These are phyloP conservation scores for Teleogryllus oceanicus DNA, from an alignment of 2,888 invertebrate species.

Conservation along the genomic window DNA sequence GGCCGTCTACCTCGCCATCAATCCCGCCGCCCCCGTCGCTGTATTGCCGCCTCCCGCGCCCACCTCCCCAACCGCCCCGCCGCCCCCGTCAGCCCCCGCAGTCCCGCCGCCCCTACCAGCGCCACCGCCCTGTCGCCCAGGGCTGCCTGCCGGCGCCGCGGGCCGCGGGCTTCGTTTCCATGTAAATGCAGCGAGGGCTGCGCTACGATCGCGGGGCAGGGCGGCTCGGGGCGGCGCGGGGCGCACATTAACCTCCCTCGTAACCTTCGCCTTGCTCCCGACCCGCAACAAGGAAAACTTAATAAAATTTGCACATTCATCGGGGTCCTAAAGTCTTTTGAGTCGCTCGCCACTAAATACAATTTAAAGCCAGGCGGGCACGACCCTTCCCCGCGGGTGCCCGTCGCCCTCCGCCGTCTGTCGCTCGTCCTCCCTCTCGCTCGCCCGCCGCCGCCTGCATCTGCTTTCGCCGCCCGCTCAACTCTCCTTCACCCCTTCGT, in stretches of 20 bases:
- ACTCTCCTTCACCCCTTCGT: too few relatives aligned
- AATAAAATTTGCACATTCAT: slow-evolving; percentile 38
- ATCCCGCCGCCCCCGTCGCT: too few relatives aligned
- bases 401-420: neutral
- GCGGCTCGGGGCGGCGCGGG: neutral
- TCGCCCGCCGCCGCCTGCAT: neutral
- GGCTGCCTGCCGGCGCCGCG: neutral
- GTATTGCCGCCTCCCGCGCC: too few relatives aligned
- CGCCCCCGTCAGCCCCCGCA: too few relatives aligned
- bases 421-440: slow-evolving; percentile 18
- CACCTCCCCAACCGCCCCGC: too few relatives aligned
- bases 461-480: too few relatives aligned
- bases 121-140: neutral
- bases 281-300: slow-evolving; percentile 32
- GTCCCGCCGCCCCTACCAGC: too few relatives aligned
- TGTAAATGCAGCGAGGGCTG: slow-evolving; percentile 33
- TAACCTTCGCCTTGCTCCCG: slow-evolving; percentile 11
- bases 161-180: slow-evolving; percentile 36
- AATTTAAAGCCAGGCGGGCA: slow-evolving; percentile 18
- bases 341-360: slow-evolving; percentile 18
- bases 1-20: too few relatives aligned
- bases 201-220: too few relatives aligned
- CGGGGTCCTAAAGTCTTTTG: slow-evolving; percentile 5
- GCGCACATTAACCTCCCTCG: slow-evolving; percentile 11
- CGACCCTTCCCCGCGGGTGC: slow-evolving; percentile 3